phyloP scores from a whole-genome alignment of 2,888 invertebrate species.

The Metopia argyrocephala region DNA sequence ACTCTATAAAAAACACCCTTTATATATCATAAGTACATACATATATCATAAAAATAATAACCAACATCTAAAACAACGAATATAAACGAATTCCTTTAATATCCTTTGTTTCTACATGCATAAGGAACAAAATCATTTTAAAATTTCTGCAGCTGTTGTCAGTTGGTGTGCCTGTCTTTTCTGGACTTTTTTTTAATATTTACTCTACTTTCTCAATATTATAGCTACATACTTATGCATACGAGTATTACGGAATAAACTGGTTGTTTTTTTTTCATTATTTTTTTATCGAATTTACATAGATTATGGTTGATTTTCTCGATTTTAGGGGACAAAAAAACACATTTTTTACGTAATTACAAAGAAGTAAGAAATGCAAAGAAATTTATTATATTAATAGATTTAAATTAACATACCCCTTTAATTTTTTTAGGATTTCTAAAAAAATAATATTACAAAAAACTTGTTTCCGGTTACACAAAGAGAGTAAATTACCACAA shows the following conservation, averaged over 20 bases:
- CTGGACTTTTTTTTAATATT: constrained; percentile 26
- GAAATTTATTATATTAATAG: too few relatives aligned
- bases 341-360: background rate
- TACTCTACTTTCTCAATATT: background rate
- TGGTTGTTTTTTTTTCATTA: too few relatives aligned
- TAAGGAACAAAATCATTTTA: constrained; percentile 25
- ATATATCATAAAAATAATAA: background rate
- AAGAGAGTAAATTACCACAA: background rate
- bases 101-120: too few relatives aligned
- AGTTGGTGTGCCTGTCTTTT: background rate
- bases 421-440: background rate
- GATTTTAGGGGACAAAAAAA: background rate
- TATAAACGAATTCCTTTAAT: too few relatives aligned
- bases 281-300: background rate
- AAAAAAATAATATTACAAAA: background rate
- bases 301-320: background rate
- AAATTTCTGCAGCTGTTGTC: constrained; percentile 62
- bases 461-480: constrained; percentile 7
- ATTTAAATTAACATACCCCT: background rate
- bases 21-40: too few relatives aligned
- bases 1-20: too few relatives aligned
- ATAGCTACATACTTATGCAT: background rate
- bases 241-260: too few relatives aligned
- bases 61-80: too few relatives aligned
- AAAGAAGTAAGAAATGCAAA: too few relatives aligned